phyloP scores from a whole-genome alignment of 1,140 invertebrate species.

The Dufourea novaeangliae region DNA sequence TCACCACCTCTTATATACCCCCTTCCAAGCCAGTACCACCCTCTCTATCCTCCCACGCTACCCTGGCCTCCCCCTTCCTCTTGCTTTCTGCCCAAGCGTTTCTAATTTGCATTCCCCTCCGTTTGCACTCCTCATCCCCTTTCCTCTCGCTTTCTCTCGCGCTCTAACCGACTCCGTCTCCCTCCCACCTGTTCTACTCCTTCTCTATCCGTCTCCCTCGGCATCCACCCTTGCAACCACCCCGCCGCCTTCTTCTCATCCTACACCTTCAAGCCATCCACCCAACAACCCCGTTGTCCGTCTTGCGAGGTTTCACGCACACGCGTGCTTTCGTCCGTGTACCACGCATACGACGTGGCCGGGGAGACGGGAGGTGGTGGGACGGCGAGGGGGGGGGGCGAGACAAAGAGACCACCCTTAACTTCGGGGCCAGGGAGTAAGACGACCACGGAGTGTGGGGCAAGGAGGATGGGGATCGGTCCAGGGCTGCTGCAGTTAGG shows the following conservation, averaged over 20 bases:
- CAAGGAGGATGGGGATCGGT: constrained; percentile 61
- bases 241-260: constrained; percentile 51
- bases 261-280: constrained; percentile 63
- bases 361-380: constrained; percentile 11
- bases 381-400: constrained; percentile 34
- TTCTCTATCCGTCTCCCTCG: constrained; percentile 33
- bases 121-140: constrained; percentile 65
- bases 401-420: constrained; percentile 73
- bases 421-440: constrained; percentile 67
- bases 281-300: constrained; percentile 75
- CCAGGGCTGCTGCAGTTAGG: constrained; percentile 67
- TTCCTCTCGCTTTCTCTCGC: constrained; percentile 35
- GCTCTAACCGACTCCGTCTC: not conserved
- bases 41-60: constrained; percentile 53
- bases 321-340: constrained; percentile 65
- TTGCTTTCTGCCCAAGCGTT: constrained; percentile 79
- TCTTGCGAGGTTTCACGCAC: constrained; percentile 74
- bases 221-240: constrained; percentile 56
- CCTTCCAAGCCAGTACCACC: constrained; percentile 56
- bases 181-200: not conserved
- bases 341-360: constrained; percentile 58
- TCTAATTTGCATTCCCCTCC: constrained; percentile 82
- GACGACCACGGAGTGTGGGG: constrained; percentile 59
- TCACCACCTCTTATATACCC: constrained; percentile 72
- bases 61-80: constrained; percentile 65